Evolutionary conservation across 2,888 invertebrate species (phyloP), one percentile per base, ranked within the genome.

Genomic region (Halictus quadricinctus): DNA sequence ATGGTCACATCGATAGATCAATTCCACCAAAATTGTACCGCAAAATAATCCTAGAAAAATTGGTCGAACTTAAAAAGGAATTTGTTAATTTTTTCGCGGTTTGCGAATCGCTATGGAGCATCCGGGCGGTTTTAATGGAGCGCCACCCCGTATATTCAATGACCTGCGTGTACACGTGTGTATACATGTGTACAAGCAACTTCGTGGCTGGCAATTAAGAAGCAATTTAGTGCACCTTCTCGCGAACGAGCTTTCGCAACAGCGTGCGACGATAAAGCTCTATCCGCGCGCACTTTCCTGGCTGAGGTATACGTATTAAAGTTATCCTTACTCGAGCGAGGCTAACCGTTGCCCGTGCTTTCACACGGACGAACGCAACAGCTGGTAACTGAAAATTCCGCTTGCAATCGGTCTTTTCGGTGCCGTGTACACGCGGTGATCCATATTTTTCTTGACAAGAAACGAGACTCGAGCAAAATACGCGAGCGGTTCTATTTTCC

Each of bases 121-220:
- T 18, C 7, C 36, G 29, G 18, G 7, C 15, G 2, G 18, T 36
- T 66, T 66, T 29, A 29, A 36, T 73, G 58, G 13, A 12, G 46
- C 64, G 43, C 50, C 43, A 41, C 83, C 75, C 54, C 7, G 72
- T 69, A 69, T 18, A 41, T 69, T 29, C 13, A 29, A 70, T 7
- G 48, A n/a, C 8, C 8, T 41, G 13, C 13, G 36, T 3, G 21
- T 64, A 60, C n/a, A 29, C 43, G 41, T 46, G 58, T 76, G 36
- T 21, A 54, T 66, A 25, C 15, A 54, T 36, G 36, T 58, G 48
- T 48, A 54, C 41, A 48, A 79, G 76, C 80, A 83, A 66, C 80
- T 74, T 74, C 81, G 83, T 88, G 79, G 89, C 80, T 87, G 76
- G 85, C 78, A 86, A 85, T 85, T 85, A 84, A 84, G 85, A 85